A percentile compares a stretch with the other conserved stretches of the same genome.
These are phyloP conservation scores for Chaetops frenatus DNA, from an alignment of 2,113 vertebrate species.

Conservation along the genomic window DNA sequence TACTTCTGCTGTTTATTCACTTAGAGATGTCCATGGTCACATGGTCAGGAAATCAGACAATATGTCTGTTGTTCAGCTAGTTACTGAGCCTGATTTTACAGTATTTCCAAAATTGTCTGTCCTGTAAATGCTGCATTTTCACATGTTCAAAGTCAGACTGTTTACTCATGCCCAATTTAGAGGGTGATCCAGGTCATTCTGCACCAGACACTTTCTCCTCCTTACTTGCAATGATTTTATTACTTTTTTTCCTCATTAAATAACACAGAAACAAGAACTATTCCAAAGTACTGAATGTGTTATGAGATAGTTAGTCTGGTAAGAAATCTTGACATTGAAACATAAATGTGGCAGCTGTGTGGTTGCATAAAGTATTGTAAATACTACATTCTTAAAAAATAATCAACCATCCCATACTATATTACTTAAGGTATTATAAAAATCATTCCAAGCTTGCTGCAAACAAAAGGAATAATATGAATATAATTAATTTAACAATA, in stretches of 20 bases:
- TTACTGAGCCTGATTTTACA: background rate
- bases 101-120: background rate
- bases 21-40: background rate
- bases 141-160: accelerated
- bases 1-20: background rate
- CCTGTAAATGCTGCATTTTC: background rate
- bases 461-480: background rate
- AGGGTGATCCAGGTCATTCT: background rate
- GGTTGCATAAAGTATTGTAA: background rate
- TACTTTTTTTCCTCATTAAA: background rate
- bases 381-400: background rate
- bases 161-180: background rate
- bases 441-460: background rate
- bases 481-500: background rate
- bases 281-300: background rate
- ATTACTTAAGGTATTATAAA: background rate
- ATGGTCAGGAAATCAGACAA: background rate
- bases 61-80: background rate
- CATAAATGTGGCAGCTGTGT: background rate
- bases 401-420: background rate
- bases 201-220: background rate
- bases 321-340: background rate
- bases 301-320: background rate
- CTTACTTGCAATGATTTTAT: background rate
- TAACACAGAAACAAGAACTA: background rate